Evolutionary conservation across 2,797 vertebrate species (phyloP), one percentile per base, ranked within the genome.

Genomic region (Anniella stebbinsi): DNA sequence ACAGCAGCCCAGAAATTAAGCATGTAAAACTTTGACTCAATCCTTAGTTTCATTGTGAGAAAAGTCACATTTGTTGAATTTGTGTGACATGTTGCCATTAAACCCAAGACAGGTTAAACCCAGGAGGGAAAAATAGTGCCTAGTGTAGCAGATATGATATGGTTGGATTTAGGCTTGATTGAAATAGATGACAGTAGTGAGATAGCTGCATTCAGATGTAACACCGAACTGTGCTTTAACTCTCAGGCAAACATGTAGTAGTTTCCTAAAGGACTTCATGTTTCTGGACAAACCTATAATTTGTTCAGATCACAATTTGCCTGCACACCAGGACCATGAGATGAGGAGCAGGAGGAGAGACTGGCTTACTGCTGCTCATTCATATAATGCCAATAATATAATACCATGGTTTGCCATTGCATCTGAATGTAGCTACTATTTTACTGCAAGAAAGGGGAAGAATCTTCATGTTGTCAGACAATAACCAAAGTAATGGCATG

Each of bases 381-480:
- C 63, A 69, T 18, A 51, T 69, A 70, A 48, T 33, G 21, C 66
- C 4, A 84, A 82, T 45, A 48, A 9, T 41, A 84, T 84, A 28
- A 17, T 45, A 45, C 3, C 45, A 45, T 84, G 41, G 30, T 45
- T 84, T 70, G 45, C 28, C 17, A 30, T 6, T n/a, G 48, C 12
- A 70, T 84, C 17, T 45, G 66, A 78, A 63, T 36, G 38, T 6
- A 66, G 30, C 11, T 88, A 93, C 93, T 96, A 96, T 94, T 95
- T 95, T 94, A 90, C 87, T 94, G 94, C 93, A 94, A 96, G 94
- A 95, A 95, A 96, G 93, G 94, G 92, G 93, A 95, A 95, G 93
- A 95, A 95, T 96, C 94, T 93, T 90, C 93, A 90, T 93, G 92
- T 95, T 95, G 95, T 93, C 94, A 95, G 94, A 93, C 93, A 88